Evolutionary conservation across 2,888 invertebrate species (phyloP).

Genomic region (Yponomeuta plumbellus): DNA sequence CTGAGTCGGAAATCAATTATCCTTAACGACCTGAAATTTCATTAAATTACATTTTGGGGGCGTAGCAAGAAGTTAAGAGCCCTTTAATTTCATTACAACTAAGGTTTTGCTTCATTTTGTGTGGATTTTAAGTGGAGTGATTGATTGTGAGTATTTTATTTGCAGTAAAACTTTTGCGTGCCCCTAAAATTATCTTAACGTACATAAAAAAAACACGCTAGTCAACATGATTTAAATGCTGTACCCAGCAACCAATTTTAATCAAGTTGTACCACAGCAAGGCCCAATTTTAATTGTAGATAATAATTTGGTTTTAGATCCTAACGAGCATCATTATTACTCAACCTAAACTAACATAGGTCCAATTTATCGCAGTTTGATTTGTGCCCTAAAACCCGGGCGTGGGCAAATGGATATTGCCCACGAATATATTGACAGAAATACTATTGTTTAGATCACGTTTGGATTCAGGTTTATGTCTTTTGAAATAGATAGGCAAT

Average conservation of each 20-base stretch:
- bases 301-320: not conserved
- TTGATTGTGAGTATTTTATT: not conserved
- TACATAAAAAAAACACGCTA: not conserved
- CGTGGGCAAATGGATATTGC: not conserved
- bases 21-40: constrained; percentile 49
- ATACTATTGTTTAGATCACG: not conserved
- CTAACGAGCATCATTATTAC: not conserved
- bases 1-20: constrained; percentile 53
- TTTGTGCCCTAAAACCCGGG: not conserved
- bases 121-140: constrained; percentile 1
- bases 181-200: not conserved
- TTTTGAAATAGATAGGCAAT: not conserved
- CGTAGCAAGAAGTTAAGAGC: constrained; percentile 44
- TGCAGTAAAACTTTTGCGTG: not conserved
- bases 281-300: not conserved
- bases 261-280: not conserved
- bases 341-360: not conserved
- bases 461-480: not conserved
- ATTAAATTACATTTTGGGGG: constrained; percentile 51
- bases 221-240: not conserved
- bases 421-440: not conserved
- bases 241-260: not conserved
- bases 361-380: not conserved
- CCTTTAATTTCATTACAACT: constrained; percentile 55
- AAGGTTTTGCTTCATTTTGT: not conserved